Base-by-base conservation (phyloP, 1,140 invertebrate genomes). In the Dufourea novaeangliae region DNA sequence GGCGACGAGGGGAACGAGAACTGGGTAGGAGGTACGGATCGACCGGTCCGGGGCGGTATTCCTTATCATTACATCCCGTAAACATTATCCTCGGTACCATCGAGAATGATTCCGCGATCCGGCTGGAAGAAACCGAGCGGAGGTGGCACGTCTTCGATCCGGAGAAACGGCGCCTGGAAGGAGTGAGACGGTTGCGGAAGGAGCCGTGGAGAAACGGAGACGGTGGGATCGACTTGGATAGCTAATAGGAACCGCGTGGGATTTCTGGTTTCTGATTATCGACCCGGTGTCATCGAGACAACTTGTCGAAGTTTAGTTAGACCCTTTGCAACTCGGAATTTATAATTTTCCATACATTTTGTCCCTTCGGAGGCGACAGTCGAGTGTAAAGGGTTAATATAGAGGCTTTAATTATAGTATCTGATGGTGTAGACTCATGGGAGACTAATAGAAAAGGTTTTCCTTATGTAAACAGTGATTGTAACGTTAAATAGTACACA, bases 31-130 rank as follows among this genome's bases (percentile, higher is more conserved):
- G 62, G 37, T 52, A 46, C 25, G 61, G 70, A 27, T 27, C 61
- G 37, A 37, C 32, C 50, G 59, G 11, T 20, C 34, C 8, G 63
- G 22, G 59, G 25, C 61, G 46, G 44, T 59, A 84, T 80, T 77
- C 69, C 82, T 84, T 85, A 85, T 85, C 83, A 85, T 85, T 84
- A 80, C 61, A 46, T 64, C 57, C 54, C 73, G 66, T 84, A 80
- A 81, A 74, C 59, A 85, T 78, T 85, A 84, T 85, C 83, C 83
- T 81, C 79, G 82, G 83, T 68, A 62, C 82, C 83, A 85, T 85
- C 83, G 83, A 85, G 82, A 85, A 85, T 85, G 83, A 85, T 85
- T 85, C 67, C 79, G n/a, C 70, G 82, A 84, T 64, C 78, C 73
- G 83, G 83, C 66, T 81, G 57, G 44, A 46, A 85, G 82, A 41